Evolutionary conservation across 2,888 invertebrate genomes (phyloP), one percentile per base, ranked within the genome.

Genomic region (Apamea anceps): DNA sequence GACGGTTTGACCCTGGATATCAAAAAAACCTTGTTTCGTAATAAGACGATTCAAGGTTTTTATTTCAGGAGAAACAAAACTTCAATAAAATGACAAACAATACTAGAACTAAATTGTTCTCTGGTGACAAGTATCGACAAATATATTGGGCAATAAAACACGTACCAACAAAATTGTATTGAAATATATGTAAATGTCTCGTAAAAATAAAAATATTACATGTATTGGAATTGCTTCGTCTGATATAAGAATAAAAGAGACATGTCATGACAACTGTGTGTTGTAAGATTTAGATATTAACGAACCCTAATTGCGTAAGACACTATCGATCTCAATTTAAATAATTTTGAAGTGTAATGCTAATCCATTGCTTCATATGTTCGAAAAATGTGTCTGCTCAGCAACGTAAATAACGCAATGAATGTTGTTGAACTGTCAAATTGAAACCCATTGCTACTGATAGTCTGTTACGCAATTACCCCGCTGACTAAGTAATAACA

Each of bases 101-200:
- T 45, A 68, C 51, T 75, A 45, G 32, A 66, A 42, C 71, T 76
- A 66, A 78, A 78, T 66, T 60, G 45, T 68, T 28, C 21, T 72
- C 18, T 73, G 2, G 12, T 78, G 78, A 73, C 82, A 79, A 82
- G 74, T 72, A 79, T 73, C 48, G 37, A 57, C 48, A 73, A 72
- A 72, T 57, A 81, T 68, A 77, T 62, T 68, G 18, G 68, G 45
- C 32, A 74, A 74, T 82, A 82, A 66, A 82, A 66, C 70, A 74
- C 66, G 65, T 71, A 72, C 66, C 74, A 82, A 75, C 79, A 82
- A 82, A 72, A 74, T 66, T 66, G 68, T 79, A 72, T 82, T 82
- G 82, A 82, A 82, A 79, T 74, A 62, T 72, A 79, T 71, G 74
- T 79, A 70, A 72, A 72, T 21, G 74, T 28, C 21, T 60, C 71